These are phyloP conservation scores for Mesochorus sp. DNA, from an alignment of 2,888 invertebrate species.

Conservation along the genomic window DNA sequence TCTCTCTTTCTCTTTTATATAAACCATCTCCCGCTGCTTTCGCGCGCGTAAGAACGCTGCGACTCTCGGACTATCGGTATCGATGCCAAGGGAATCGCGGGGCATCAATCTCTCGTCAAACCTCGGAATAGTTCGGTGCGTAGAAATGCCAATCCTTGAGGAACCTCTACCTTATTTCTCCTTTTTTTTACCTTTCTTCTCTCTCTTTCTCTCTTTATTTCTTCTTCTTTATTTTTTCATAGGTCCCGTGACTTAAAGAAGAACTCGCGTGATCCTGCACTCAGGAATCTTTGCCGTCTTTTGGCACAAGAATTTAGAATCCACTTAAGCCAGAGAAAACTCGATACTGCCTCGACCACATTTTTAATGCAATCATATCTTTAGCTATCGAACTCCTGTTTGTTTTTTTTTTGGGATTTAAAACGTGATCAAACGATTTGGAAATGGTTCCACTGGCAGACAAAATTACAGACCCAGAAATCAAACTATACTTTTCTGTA, in stretches of 20 bases:
- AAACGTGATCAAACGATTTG: too few species aligned
- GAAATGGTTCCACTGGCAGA: too few species aligned
- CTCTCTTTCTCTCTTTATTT: conserved; percentile 1
- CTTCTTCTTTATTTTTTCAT: not conserved
- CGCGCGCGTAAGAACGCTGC: conserved; percentile 40
- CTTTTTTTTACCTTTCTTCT: conserved; percentile 23
- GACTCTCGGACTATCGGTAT: conserved; percentile 48
- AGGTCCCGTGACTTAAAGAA: not conserved
- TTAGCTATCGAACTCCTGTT: too few species aligned
- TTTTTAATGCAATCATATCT: too few species aligned
- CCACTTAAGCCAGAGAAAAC: not conserved
- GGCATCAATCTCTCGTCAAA: conserved; percentile 82
- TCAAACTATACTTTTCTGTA: too few species aligned
- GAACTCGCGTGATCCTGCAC: not conserved
- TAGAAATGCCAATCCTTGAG: conserved; percentile 77
- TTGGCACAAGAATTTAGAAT: conserved; percentile 10
- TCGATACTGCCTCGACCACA: too few species aligned
- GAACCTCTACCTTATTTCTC: conserved; percentile 41
- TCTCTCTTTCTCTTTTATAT: conserved; percentile 32
- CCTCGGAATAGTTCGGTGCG: conserved; percentile 75
- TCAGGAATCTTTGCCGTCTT: conserved; percentile 20
- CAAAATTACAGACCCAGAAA: too few species aligned
- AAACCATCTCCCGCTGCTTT: conserved; percentile 1
- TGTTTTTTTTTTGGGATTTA: not conserved
- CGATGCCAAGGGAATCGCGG: conserved; percentile 53